Conservation (phyloP, 2,113 vertebrate species). For the Nettapus auritus region DNA sequence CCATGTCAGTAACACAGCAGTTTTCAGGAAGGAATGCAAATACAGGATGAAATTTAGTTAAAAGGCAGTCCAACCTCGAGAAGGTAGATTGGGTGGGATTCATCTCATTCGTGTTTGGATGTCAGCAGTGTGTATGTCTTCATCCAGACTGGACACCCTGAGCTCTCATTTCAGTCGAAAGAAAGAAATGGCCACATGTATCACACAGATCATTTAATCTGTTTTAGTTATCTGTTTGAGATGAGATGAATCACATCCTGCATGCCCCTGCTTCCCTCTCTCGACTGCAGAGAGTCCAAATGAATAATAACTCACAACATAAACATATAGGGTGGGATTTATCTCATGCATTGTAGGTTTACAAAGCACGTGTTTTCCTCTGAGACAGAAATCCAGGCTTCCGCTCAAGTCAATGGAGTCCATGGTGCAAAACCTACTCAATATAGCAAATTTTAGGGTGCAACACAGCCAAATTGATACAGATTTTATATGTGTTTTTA, state of each 20-base stretch:
- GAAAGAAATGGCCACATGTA: not conserved
- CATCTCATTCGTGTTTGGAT: not conserved
- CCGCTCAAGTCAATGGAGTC: not conserved
- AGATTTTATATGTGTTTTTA: not conserved
- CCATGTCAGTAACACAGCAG: not conserved
- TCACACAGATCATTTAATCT: not conserved
- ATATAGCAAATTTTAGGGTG: not conserved
- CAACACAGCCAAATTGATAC: not conserved
- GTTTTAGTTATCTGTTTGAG: not conserved
- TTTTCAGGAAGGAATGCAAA: slow-evolving; percentile 17
- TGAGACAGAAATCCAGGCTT: not conserved
- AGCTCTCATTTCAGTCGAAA: not conserved
- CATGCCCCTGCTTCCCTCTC: not conserved
- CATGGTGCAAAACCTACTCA: not conserved
- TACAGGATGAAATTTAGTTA: not conserved
- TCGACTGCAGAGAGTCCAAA: not conserved
- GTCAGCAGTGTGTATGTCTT: not conserved
- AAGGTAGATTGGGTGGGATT: not conserved
- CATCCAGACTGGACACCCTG: not conserved
- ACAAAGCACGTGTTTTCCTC: not conserved
- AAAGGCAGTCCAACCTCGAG: not conserved
- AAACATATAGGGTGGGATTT: not conserved
- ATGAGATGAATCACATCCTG: not conserved
- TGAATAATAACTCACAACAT: not conserved
- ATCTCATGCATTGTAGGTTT: not conserved